Percentiles rank a stretch among this genome's conserved stretches.
Evolutionary conservation across 2,888 invertebrate species (phyloP).

Genomic region (Tenthredo scrophulariae): DNA sequence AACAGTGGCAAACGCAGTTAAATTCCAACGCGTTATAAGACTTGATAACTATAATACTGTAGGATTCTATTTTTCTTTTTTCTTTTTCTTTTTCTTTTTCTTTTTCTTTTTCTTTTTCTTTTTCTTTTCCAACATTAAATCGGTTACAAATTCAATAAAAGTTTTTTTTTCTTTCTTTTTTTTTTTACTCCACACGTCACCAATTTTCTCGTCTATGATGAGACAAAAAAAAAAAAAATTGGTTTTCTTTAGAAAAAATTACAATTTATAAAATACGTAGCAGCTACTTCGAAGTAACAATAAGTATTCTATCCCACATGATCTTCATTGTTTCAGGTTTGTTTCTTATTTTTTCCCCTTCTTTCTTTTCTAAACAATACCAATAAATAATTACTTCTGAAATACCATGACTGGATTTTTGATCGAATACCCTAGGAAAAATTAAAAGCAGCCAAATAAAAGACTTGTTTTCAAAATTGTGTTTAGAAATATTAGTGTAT

Average conservation of each 20-base stretch:
- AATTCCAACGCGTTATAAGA: conserved; percentile 1
- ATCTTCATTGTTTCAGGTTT: background rate
- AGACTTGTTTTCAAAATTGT: background rate
- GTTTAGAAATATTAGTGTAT: background rate
- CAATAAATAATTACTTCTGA: background rate
- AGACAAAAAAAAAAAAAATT: background rate
- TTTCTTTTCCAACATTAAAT: background rate
- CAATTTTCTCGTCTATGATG: background rate
- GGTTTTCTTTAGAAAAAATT: background rate
- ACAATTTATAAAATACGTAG: background rate
- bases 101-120: no score
- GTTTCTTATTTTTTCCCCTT: background rate
- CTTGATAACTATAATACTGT: conserved; percentile 41
- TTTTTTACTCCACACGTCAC: background rate
- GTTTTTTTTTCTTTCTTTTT: background rate
- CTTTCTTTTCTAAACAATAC: background rate
- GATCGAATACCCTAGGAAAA: background rate
- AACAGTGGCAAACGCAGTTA: conserved; percentile 21
- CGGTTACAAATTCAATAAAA: conserved; percentile 1
- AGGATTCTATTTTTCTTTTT: conserved; percentile 22
- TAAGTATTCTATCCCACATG: background rate
- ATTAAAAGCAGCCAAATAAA: background rate
- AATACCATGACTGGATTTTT: background rate
- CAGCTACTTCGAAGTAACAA: conserved; percentile 11
- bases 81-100: no score